Base-by-base conservation (phyloP, 2,797 vertebrate genomes). In the Acipenser ruthenus region DNA sequence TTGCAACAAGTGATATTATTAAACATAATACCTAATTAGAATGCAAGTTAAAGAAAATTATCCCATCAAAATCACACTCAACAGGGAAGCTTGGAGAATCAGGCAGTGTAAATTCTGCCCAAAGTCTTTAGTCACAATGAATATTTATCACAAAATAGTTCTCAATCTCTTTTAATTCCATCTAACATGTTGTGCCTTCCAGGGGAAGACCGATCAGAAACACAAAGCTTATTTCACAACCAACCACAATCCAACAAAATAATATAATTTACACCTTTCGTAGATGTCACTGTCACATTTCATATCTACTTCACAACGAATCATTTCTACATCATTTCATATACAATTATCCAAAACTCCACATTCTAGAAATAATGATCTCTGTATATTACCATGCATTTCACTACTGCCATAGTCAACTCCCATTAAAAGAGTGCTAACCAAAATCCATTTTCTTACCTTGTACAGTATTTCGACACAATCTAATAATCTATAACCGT, bases 101-200 rank as follows among this genome's bases (percentile, higher is more conserved):
- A 62, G 13, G 74, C 75, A 68, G 74, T 79, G 73, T 75, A 80
- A 81, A 80, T 76, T 78, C 76, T 81, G 79, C 81, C 78, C 73
- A 76, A 75, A 78, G 78, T 81, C 76, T 78, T 81, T 77, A 81
- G 75, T 80, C 73, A 80, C 73, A 65, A 81, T 81, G 78, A 81
- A 82, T 81, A 82, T 81, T 81, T 78, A 81, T 82, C 74, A 81
- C 70, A 76, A 78, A 74, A 75, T 75, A 82, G 79, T 82, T 81
- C 79, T 82, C 73, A 73, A 70, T 67, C 66, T 62, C 66, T 62
- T 67, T 67, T 59, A 67, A 67, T 67, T 67, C 60, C 66, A 67
- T 62, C 58, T 60, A 67, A 67, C 11, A 50, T 51, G 60, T 61
- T 67, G 60, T 62, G 66, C 66, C 66, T 67, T 60, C 58, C 6